Base-by-base conservation (phyloP, 2,888 invertebrate species). In the Drosophila borborema region DNA sequence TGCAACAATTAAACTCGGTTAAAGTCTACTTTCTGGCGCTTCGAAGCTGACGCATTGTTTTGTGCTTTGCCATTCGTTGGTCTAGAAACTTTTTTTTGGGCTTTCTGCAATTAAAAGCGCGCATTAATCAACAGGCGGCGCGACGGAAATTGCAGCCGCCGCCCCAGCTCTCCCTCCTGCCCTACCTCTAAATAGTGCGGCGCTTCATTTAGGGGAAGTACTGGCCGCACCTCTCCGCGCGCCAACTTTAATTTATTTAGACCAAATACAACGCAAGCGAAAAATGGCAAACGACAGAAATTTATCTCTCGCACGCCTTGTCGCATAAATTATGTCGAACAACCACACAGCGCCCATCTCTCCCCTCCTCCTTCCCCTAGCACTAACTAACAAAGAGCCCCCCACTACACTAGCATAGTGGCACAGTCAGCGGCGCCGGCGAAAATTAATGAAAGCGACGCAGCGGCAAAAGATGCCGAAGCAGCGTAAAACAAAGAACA, bases 281-380 rank as follows among this genome's bases (percentile, higher is more conserved):
- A 86, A 87, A 86, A 86, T 86, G 83, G 88, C 86, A 88, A 88
- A 81, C 79, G 86, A 85, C 88, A 74, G 81, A 86, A 86, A 86
- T 86, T 86, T 86, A 86, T 86, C 88, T 88, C 77, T 73, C 64
- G 86, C 76, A 80, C 81, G 89, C 86, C 84, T 82, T 86, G 86
- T 82, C 83, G 87, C 89, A 88, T 89, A 88, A 88, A 87, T 88
- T 88, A 89, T 86, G 81, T 84, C 72, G 80, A 73, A 77, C 76
- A 48, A 63, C 60, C 68, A 14, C 38, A 41, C 45, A 41, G 9
- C 10, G 16, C 38, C 6, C 41, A 18, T 36, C 31, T 31, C 31
- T 1, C 8, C 34, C 2, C 34, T 9, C 9, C 34, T 0, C 8
- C 8, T 2, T 9, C 34, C 34, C 23, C 20, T 20, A 20, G 1